These are phyloP conservation scores for Panthera uncia DNA, from an alignment of 2,113 vertebrate genomes.

Conservation along the genomic window DNA sequence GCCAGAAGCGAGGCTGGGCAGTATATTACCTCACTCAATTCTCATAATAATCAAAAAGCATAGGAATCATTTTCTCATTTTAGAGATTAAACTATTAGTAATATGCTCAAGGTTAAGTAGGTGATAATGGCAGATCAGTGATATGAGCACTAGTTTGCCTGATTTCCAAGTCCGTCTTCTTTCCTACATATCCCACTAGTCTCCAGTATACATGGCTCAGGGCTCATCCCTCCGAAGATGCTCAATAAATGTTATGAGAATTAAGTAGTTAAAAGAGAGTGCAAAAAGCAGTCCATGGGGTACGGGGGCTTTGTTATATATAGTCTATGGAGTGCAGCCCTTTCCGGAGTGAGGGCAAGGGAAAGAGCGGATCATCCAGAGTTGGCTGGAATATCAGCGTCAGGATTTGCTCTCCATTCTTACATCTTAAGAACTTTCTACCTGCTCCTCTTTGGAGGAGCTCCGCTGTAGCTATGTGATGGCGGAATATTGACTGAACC, in stretches of 20 bases:
- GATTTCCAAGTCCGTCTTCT: not conserved
- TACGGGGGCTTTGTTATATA: not conserved
- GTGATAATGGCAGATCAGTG: not conserved
- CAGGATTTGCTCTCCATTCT: not conserved
- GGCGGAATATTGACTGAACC: not conserved
- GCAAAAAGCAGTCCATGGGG: not conserved
- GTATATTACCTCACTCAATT: not conserved
- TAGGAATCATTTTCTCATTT: not conserved
- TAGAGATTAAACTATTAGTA: not conserved
- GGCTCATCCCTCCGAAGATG: not conserved
- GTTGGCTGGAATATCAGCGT: not conserved
- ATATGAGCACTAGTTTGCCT: not conserved
- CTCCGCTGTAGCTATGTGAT: not conserved
- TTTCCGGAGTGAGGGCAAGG: not conserved
- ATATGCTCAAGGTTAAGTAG: not conserved
- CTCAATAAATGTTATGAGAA: not conserved
- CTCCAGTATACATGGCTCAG: not conserved
- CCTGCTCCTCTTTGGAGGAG: not conserved
- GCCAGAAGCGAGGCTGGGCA: not conserved
- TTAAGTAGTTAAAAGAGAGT: not conserved
- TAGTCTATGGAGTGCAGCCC: not conserved
- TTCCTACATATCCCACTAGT: not conserved
- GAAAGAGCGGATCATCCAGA: not conserved
- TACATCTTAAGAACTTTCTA: not conserved
- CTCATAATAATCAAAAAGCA: not conserved